These are phyloP conservation scores for Paraescarpia echinospica DNA, from an alignment of 1,140 invertebrate genomes.

Conservation along the genomic window DNA sequence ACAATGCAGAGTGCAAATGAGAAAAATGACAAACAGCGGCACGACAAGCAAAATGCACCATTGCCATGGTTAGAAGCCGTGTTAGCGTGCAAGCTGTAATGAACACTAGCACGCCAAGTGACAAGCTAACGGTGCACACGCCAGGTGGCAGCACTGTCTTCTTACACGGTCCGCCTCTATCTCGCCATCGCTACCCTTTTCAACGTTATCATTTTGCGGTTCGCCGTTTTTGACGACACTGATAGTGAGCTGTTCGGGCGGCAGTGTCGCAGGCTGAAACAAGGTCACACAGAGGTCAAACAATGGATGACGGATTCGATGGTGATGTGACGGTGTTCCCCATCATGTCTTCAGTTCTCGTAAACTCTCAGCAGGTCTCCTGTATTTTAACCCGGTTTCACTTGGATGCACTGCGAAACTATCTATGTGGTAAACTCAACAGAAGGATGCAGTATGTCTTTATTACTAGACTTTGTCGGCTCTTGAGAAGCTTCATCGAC, in stretches of 20 bases:
- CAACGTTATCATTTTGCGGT: background rate
- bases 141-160: background rate
- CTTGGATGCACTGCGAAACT: background rate
- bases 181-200: background rate
- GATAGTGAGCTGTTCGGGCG: background rate
- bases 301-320: background rate
- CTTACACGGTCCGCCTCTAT: background rate
- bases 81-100: background rate
- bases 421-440: background rate
- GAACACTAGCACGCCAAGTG: background rate
- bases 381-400: background rate
- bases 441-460: background rate
- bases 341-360: background rate
- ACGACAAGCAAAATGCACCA: background rate
- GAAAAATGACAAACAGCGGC: background rate
- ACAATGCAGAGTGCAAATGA: background rate
- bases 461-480: background rate
- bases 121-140: background rate
- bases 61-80: background rate
- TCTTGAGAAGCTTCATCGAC: background rate
- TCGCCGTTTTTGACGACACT: background rate
- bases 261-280: background rate
- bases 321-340: background rate
- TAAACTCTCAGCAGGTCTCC: background rate
- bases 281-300: constrained; percentile 2